Conservation (phyloP, 1,140 invertebrate species). For the Drosophila fuyamai region DNA sequence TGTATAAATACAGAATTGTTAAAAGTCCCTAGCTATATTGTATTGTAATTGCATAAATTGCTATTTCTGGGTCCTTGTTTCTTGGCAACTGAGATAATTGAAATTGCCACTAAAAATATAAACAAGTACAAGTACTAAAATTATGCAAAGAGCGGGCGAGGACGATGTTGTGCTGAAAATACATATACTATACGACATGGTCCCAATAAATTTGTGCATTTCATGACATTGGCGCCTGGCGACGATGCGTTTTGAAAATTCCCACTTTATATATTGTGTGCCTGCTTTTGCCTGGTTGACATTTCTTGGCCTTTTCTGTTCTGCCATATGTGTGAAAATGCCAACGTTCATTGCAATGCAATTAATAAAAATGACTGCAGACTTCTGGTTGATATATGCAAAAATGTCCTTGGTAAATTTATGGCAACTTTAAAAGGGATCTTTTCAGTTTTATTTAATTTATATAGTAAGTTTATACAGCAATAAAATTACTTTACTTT, state of each 20-base stretch:
- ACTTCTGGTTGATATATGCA: constrained; percentile 4
- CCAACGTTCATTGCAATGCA: constrained; percentile 46
- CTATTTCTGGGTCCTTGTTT: constrained; percentile 49
- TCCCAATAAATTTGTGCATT: constrained; percentile 73
- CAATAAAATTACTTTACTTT: too few relatives aligned
- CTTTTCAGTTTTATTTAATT: too few relatives aligned
- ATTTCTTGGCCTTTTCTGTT: constrained; percentile 43
- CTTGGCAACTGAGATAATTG: constrained; percentile 42
- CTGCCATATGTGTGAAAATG: constrained; percentile 43
- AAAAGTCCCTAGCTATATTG: constrained; percentile 1
- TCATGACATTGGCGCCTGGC: constrained; percentile 60
- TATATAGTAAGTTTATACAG: too few relatives aligned
- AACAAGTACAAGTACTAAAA: constrained; percentile 50
- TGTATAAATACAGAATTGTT: constrained; percentile 4
- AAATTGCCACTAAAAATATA: constrained; percentile 75
- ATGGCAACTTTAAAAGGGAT: background rate
- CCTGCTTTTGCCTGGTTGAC: constrained; percentile 17
- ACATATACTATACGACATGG: constrained; percentile 47
- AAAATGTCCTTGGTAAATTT: background rate
- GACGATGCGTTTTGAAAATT: constrained; percentile 25
- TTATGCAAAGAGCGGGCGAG: constrained; percentile 42
- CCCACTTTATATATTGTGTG: constrained; percentile 8
- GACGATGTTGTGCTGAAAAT: constrained; percentile 38
- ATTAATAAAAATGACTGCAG: constrained; percentile 32
- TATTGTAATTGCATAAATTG: background rate